phyloP scores from a whole-genome alignment of 2,797 vertebrate genomes.

The Betta splendens region DNA sequence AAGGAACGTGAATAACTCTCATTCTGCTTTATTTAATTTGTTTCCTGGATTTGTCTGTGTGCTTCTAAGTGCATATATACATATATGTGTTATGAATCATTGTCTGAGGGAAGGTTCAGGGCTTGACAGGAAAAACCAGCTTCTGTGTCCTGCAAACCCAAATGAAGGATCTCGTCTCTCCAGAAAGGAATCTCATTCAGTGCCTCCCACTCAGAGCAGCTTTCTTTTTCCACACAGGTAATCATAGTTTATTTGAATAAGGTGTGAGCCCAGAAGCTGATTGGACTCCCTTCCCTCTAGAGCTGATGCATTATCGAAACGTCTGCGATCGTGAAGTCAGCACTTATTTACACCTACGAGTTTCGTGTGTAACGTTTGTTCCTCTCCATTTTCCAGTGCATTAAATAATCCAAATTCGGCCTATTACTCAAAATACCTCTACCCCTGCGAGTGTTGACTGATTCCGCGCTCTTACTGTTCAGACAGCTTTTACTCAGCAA shows the following conservation, averaged over 20 bases:
- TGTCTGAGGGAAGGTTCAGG: slow-evolving; percentile 48
- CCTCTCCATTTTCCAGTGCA: slow-evolving; percentile 59
- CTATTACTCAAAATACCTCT: slow-evolving; percentile 47
- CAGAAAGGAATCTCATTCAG: slow-evolving; percentile 55
- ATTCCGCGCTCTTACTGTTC: slow-evolving; percentile 43
- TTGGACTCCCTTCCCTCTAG: slow-evolving; percentile 16
- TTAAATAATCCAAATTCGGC: slow-evolving; percentile 57
- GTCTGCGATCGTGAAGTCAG: slow-evolving; percentile 33
- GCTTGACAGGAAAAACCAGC: slow-evolving; percentile 83
- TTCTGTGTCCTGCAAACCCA: slow-evolving; percentile 67
- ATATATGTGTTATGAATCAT: slow-evolving; percentile 13
- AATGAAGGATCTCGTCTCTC: slow-evolving; percentile 45
- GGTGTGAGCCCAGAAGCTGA: slow-evolving; percentile 10
- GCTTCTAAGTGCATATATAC: not conserved
- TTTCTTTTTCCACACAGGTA: not conserved
- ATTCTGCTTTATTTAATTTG: not conserved
- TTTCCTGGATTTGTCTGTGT: not conserved
- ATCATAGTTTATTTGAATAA: slow-evolving; percentile 20
- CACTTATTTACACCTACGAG: slow-evolving; percentile 42
- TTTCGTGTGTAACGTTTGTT: slow-evolving; percentile 59
- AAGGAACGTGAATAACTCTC: not conserved
- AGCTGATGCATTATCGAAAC: slow-evolving; percentile 10
- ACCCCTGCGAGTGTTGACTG: slow-evolving; percentile 10
- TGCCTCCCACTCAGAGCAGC: not conserved
- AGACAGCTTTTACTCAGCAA: slow-evolving; percentile 60